Percentiles rank a stretch among this genome's conserved stretches.
phyloP scores from a whole-genome alignment of 2,888 invertebrate genomes.

The Azorinus chamasolen region DNA sequence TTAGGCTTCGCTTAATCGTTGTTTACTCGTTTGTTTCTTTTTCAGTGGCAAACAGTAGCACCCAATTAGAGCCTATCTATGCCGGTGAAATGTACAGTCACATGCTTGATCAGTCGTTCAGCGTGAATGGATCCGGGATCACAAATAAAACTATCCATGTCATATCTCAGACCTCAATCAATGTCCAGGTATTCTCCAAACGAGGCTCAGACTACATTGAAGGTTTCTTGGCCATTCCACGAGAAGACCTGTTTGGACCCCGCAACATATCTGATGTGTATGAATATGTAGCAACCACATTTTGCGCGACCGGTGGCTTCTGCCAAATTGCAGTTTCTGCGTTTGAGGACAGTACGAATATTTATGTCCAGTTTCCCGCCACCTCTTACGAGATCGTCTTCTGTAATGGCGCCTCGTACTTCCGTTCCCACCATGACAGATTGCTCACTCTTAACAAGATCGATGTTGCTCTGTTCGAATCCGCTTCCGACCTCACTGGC shows the following conservation, averaged over 20 bases:
- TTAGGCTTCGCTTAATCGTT: too few species aligned
- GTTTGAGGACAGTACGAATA: slow-evolving; percentile 2
- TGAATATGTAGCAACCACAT: slow-evolving; percentile 41
- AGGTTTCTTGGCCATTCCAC: slow-evolving; percentile 45
- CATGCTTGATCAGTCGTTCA: not conserved
- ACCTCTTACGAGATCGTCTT: slow-evolving; percentile 7
- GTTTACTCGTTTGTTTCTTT: too few species aligned
- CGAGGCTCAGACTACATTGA: slow-evolving; percentile 14
- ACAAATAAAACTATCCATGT: slow-evolving; percentile 43
- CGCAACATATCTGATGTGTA: not conserved
- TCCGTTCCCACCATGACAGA: slow-evolving; percentile 13
- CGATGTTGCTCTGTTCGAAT: slow-evolving; percentile 45
- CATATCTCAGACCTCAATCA: slow-evolving; percentile 2
- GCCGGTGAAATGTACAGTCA: too few species aligned
- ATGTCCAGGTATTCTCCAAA: slow-evolving; percentile 37
- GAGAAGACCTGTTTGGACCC: slow-evolving; percentile 11
- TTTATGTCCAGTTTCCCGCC: not conserved
- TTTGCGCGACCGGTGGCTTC: slow-evolving; percentile 48
- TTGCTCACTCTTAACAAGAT: slow-evolving; percentile 17
- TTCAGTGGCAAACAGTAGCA: too few species aligned
- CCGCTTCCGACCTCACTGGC: slow-evolving; percentile 44
- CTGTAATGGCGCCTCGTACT: slow-evolving; percentile 18
- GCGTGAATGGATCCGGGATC: slow-evolving; percentile 38
- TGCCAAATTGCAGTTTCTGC: slow-evolving; percentile 53
- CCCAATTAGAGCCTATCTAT: too few species aligned